Evolutionary conservation across 2,113 vertebrate species (phyloP).

Genomic region (Telmatochromis sp.): DNA sequence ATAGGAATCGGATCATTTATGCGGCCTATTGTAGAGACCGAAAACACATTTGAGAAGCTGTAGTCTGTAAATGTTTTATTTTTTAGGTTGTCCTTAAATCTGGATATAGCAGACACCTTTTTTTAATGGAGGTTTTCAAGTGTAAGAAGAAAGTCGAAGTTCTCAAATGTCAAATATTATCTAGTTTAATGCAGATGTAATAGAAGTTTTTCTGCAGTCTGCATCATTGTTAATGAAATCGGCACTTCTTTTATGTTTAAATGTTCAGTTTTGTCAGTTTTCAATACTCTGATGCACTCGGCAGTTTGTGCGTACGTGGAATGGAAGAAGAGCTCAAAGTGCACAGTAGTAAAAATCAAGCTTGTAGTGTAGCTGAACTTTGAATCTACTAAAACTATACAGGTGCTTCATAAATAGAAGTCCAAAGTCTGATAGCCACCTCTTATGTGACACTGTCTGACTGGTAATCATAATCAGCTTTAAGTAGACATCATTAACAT

Average conservation of each 20-base stretch:
- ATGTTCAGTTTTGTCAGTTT: background rate
- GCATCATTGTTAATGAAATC: background rate
- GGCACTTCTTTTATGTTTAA: background rate
- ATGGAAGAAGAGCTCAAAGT: background rate
- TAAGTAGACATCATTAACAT: background rate
- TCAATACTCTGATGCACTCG: background rate
- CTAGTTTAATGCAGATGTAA: background rate
- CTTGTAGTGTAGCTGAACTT: background rate
- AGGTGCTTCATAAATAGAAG: background rate
- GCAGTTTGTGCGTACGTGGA: background rate
- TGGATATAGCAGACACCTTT: background rate
- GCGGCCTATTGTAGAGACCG: background rate
- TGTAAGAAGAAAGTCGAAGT: background rate
- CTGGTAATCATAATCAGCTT: background rate
- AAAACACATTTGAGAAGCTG: background rate
- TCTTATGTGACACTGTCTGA: background rate
- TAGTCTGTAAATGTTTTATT: background rate
- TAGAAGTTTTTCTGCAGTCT: background rate
- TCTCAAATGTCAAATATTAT: background rate
- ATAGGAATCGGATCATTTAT: background rate
- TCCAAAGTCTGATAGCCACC: background rate
- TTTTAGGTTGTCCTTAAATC: background rate
- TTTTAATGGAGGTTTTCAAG: background rate
- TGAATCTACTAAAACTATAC: background rate
- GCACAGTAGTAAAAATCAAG: background rate